Conservation (phyloP, 2,113 vertebrate genomes). For the Ammospiza caudacuta region DNA sequence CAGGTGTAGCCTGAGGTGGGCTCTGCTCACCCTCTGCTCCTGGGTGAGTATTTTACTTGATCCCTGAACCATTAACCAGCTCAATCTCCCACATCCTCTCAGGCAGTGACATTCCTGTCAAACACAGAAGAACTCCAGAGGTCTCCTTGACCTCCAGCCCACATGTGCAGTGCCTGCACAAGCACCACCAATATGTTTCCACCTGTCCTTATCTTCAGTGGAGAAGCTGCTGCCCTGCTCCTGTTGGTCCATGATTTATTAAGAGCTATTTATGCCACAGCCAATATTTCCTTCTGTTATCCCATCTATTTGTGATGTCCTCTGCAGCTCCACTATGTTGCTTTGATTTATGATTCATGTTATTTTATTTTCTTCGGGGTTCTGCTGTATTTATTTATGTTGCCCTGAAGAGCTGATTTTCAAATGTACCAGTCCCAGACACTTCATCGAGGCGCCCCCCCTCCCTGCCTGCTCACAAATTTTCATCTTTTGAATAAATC, state of each 20-base stretch:
- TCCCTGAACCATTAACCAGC: background rate
- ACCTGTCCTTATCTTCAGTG: conserved; percentile 1
- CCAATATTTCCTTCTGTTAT: conserved; percentile 68
- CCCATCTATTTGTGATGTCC: conserved; percentile 50
- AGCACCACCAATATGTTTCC: background rate
- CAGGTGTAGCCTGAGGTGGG: background rate
- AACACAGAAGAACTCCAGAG: background rate
- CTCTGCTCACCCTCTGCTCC: background rate
- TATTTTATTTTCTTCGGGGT: conserved; percentile 39
- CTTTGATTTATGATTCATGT: conserved; percentile 61
- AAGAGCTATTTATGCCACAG: conserved; percentile 56
- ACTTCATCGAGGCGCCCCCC: background rate
- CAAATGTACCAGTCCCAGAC: background rate
- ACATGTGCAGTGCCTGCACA: background rate
- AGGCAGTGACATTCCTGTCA: rapidly evolving
- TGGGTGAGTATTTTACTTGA: background rate
- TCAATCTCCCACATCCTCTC: background rate
- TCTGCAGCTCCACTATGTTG: background rate
- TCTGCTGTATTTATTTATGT: conserved; percentile 49
- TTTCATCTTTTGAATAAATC: conserved; percentile 46
- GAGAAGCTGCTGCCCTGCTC: background rate
- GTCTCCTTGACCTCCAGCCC: background rate
- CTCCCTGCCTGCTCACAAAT: background rate
- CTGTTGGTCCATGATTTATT: conserved; percentile 57
- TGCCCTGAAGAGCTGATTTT: conserved; percentile 33